Base-by-base conservation (phyloP, 2,113 vertebrate genomes). In the Seriola dumerili region DNA sequence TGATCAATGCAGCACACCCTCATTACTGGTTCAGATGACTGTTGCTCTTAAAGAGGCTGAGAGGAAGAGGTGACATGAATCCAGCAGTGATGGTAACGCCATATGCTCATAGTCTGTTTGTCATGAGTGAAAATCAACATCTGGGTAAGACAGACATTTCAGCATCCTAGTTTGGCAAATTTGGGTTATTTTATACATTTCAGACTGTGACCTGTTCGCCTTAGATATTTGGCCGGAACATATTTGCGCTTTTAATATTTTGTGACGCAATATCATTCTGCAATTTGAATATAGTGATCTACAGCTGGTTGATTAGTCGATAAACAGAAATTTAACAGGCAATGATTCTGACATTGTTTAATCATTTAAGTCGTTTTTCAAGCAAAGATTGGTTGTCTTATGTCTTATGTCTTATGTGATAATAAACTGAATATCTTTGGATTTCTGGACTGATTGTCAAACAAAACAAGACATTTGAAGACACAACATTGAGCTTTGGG, bases 1-100 rank as follows among this genome's bases (percentile, higher is more conserved):
- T 46, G 79, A 88, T 92, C 91, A 72, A 76, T 83, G 81, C 77
- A 38, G 87, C 74, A 48, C 82, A 72, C 85, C 80, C 83, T 81
- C 76, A 72, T 84, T 79, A 65, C 87, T 36, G 82, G 70, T 81
- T 52, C 34, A 57, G 78, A 86, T 85, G 82, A 86, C 87, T 63
- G 82, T 73, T 83, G 78, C 76, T 77, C 65, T 85, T 85, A 58
- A 68, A 71, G 50, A 42, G 50, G 32, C 76, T 25, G 32, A 67
- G 55, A 44, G 80, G 52, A 72, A 70, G 61, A 70, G 77, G 81
- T 83, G 89, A 88, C 85, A 83, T 84, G 86, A 87, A 25, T 80
- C 70, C n/a, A 16, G 52, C 12, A 21, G 21, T 34, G 71, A 62
- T 69, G 29, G n/a, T 67, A 6, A 6, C 23, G 10, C n/a, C 57